These are phyloP conservation scores for Etheostoma nigrum DNA, from an alignment of 2,797 vertebrate genomes.

Conservation along the genomic window DNA sequence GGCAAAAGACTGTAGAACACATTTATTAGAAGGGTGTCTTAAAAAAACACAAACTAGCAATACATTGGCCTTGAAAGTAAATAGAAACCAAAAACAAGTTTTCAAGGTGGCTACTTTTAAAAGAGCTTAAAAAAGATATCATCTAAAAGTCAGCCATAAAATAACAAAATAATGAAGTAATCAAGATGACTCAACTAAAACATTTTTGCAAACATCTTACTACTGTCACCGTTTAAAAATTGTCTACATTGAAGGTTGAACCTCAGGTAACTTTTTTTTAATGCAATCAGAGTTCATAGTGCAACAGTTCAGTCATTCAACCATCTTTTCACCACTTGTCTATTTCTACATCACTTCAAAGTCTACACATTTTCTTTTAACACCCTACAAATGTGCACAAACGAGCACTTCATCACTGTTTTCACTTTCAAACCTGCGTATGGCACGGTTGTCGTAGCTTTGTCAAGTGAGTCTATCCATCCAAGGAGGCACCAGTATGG, in stretches of 20 bases:
- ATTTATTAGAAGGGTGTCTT: slow-evolving; percentile 72
- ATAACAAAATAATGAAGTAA: slow-evolving; percentile 30
- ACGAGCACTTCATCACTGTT: slow-evolving; percentile 2
- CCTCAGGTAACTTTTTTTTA: slow-evolving; percentile 43
- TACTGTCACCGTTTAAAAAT: slow-evolving; percentile 25
- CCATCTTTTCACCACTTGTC: slow-evolving; percentile 17
- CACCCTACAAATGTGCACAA: not conserved
- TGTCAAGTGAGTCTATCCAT: slow-evolving; percentile 29
- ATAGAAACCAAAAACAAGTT: slow-evolving; percentile 16
- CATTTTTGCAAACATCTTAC: slow-evolving; percentile 38
- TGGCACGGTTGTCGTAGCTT: slow-evolving; percentile 63
- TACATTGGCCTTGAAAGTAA: slow-evolving; percentile 34
- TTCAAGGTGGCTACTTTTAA: slow-evolving; percentile 29
- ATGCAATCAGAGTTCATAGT: slow-evolving; percentile 59
- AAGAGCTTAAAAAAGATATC: slow-evolving; percentile 20
- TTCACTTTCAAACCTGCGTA: slow-evolving; percentile 29
- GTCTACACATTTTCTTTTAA: slow-evolving; percentile 31
- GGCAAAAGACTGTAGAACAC: slow-evolving; percentile 46
- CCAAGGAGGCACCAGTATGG: slow-evolving; percentile 60
- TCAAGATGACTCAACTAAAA: slow-evolving; percentile 33
- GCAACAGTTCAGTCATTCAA: slow-evolving; percentile 52
- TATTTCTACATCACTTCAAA: slow-evolving; percentile 44
- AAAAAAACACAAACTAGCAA: slow-evolving; percentile 43
- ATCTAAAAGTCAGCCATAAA: slow-evolving; percentile 16
- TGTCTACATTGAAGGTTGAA: slow-evolving; percentile 14